A percentile compares a stretch with the other conserved stretches of the same genome.
phyloP scores from a whole-genome alignment of 2,113 vertebrate species.

The Falco punctatus region DNA sequence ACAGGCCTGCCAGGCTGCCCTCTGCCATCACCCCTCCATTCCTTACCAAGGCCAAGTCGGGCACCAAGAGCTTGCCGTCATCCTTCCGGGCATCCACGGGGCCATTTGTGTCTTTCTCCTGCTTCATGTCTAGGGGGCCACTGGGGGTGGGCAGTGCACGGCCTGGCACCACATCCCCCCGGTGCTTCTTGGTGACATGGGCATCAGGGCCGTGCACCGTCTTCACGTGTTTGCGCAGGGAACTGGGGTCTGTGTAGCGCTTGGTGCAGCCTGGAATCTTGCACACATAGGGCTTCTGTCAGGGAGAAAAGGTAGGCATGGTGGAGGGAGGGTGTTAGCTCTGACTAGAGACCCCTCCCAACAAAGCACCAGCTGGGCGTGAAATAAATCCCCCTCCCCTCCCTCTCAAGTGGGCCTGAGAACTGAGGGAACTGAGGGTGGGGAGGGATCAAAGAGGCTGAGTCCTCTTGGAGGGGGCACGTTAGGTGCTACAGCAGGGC shows the following conservation, averaged over 20 bases:
- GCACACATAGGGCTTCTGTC: slow-evolving; percentile 94
- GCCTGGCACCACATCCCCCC: slow-evolving; percentile 83
- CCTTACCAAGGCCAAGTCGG: slow-evolving; percentile 86
- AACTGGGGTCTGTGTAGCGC: slow-evolving; percentile 96
- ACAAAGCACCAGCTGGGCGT: background rate
- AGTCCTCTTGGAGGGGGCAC: fast-evolving
- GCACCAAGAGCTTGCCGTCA: slow-evolving; percentile 86
- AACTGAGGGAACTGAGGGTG: background rate
- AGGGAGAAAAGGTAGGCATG: fast-evolving
- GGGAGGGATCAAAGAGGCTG: background rate
- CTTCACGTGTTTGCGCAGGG: slow-evolving; percentile 94
- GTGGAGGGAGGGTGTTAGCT: fast-evolving
- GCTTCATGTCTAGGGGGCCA: slow-evolving; percentile 71
- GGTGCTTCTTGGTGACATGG: slow-evolving; percentile 95
- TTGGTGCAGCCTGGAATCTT: slow-evolving; percentile 97
- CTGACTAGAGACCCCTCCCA: fast-evolving
- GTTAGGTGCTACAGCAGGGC: background rate
- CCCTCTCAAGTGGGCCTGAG: fast-evolving
- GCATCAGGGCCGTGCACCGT: slow-evolving; percentile 96
- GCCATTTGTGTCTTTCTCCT: slow-evolving; percentile 81
- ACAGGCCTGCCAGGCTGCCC: background rate
- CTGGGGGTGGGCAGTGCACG: slow-evolving; percentile 67
- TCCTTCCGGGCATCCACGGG: slow-evolving; percentile 77
- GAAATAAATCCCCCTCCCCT: background rate
- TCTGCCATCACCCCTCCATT: background rate